Evolutionary conservation across 1,140 invertebrate species (phyloP).

Genomic region (Rhagoletis zephyria): DNA sequence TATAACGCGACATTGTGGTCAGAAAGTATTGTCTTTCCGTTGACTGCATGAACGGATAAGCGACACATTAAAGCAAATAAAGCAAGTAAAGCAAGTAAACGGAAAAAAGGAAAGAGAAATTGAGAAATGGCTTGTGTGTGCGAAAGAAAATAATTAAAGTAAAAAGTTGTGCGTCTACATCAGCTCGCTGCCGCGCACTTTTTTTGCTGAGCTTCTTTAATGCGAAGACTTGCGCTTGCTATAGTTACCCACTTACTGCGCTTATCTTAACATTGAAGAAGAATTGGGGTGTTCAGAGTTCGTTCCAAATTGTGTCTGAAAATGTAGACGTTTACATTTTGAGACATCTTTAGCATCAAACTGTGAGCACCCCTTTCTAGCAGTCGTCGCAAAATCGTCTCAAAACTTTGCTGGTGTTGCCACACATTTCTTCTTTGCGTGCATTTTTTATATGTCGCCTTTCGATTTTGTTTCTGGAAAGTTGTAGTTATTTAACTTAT

Average conservation of each 20-base stretch:
- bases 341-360: too few relatives aligned
- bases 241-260: too few relatives aligned
- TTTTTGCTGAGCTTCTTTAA: neutral
- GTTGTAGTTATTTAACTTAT: too few relatives aligned
- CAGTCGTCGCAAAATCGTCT: too few relatives aligned
- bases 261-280: neutral
- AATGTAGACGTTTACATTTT: too few relatives aligned
- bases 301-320: too few relatives aligned
- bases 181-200: neutral
- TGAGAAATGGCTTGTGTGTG: neutral
- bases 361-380: too few relatives aligned
- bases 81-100: neutral
- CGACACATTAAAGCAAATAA: neutral
- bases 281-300: too few relatives aligned
- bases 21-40: slow-evolving; percentile 37
- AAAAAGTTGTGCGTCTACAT: neutral
- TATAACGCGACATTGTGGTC: neutral
- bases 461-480: too few relatives aligned
- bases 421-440: too few relatives aligned
- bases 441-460: too few relatives aligned
- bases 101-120: neutral
- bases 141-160: neutral
- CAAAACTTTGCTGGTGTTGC: too few relatives aligned
- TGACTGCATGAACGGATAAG: neutral
- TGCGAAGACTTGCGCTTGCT: neutral